These are phyloP conservation scores for Rhopalosiphum padi DNA, from an alignment of 1,140 invertebrate genomes.

Conservation along the genomic window DNA sequence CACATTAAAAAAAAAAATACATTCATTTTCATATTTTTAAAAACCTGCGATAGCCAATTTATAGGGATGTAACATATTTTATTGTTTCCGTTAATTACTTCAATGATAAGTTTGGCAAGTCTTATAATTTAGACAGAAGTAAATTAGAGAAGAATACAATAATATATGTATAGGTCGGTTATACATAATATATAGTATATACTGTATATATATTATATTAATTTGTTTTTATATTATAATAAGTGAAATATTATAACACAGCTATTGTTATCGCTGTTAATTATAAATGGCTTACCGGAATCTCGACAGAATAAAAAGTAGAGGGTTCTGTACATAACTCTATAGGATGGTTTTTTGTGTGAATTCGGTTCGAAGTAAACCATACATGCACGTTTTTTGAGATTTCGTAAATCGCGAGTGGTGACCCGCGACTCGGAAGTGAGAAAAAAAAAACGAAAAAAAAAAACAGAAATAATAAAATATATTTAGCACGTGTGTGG, in stretches of 20 bases:
- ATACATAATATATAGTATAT: not conserved
- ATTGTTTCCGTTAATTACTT: not conserved
- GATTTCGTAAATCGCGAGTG: not conserved
- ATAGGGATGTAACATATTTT: not conserved
- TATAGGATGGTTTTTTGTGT: not conserved
- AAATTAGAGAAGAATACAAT: not conserved
- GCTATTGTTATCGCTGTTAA: not conserved
- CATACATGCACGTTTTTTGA: slow-evolving; percentile 20
- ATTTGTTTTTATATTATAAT: not conserved
- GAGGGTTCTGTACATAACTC: slow-evolving; percentile 54
- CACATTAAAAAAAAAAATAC: not conserved
- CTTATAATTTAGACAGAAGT: not conserved
- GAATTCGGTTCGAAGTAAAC: slow-evolving; percentile 36
- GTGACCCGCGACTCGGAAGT: not conserved
- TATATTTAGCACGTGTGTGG: not conserved
- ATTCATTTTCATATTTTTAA: not conserved
- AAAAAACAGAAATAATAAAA: not conserved
- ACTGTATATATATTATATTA: not conserved
- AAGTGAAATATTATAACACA: not conserved
- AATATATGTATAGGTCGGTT: not conserved
- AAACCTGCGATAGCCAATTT: not conserved
- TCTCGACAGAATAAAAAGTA: slow-evolving; percentile 54
- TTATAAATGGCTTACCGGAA: slow-evolving; percentile 40
- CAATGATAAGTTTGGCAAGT: not conserved
- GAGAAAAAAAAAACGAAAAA: not conserved